Base-by-base conservation (phyloP, 2,888 invertebrate genomes). In the Mythimna loreyi region DNA sequence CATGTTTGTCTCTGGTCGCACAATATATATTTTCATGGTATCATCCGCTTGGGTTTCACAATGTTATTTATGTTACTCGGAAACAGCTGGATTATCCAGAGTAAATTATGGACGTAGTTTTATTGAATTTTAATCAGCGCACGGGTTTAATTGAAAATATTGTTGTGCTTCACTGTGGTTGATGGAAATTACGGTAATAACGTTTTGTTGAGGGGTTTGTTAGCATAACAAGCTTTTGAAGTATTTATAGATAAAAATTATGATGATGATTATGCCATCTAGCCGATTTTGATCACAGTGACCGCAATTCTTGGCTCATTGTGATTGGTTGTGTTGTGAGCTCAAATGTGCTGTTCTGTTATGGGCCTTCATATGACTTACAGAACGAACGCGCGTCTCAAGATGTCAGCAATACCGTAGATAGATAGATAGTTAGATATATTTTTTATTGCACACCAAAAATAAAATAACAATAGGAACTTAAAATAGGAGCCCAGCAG, bases 1-100 rank as follows among this genome's bases (percentile, higher is more conserved):
- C 92, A 93, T 93, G 93, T 93, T 92, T 93, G 91, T 90, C 83
- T 86, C 72, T 79, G 71, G 57, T 30, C 61, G 71, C 58, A 53
- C 63, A 69, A 67, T 77, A 83, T 80, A 65, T 80, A 70, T 72
- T 68, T 67, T 55, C 60, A 70, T 74, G 64, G 57, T 30, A 28
- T 69, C 55, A 65, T 77, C 68, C 76, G 67, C 49, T 58, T 72
- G 72, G 72, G 58, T 78, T 74, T 69, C 52, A 45, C 58, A 67
- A 11, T 53, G 67, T 75, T 79, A 82, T 82, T 76, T 68, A 75
- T 70, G 60, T 55, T 69, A 53, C 49, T 23, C 53, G 33, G 36
- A 52, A 45, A 70, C 65, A 70, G 45, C 65, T 71, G 70, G 45
- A 63, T 80, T 69, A 74, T 63, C n/a, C 45, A 58, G 40, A 66